Conservation (phyloP, 2,113 vertebrate genomes). For the Percopsis transmontana region DNA sequence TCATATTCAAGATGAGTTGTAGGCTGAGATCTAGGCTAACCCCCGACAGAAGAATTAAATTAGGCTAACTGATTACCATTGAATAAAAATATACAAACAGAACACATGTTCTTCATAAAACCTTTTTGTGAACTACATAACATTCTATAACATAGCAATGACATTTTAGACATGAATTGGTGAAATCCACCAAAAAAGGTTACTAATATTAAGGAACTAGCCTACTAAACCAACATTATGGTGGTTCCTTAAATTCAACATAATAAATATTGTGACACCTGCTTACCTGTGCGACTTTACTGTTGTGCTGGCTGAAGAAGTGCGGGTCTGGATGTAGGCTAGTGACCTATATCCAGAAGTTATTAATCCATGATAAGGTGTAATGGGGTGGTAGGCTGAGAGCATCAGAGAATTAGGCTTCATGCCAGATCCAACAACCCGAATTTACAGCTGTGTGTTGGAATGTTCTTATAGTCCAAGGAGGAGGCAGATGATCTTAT, state of each 20-base stretch:
- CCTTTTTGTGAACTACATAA: too few relatives aligned
- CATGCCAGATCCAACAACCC: conserved; percentile 1
- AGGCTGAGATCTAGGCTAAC: too few relatives aligned
- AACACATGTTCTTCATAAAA: too few relatives aligned
- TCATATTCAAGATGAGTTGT: too few relatives aligned
- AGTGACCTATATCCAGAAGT: conserved; percentile 36
- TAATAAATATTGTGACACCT: conserved; percentile 9
- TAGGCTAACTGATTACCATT: too few relatives aligned
- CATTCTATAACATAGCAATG: too few relatives aligned
- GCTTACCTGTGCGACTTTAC: conserved; percentile 83
- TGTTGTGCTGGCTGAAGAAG: conserved; percentile 38
- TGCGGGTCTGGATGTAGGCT: conserved; percentile 15
- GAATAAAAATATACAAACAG: too few relatives aligned
- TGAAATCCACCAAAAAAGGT: too few relatives aligned
- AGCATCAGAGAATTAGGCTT: conserved; percentile 42
- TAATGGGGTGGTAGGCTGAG: conserved; percentile 43
- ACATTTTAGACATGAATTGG: neutral
- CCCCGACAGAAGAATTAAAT: too few relatives aligned
- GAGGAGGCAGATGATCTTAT: conserved; percentile 5
- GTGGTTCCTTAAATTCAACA: neutral
- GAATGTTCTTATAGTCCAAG: conserved; percentile 16
- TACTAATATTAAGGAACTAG: too few relatives aligned
- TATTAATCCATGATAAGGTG: conserved; percentile 57
- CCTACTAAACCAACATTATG: too few relatives aligned
- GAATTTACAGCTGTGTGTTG: conserved; percentile 8